Conservation (phyloP, 1,140 invertebrate genomes). For the Kradibia gibbosae region DNA sequence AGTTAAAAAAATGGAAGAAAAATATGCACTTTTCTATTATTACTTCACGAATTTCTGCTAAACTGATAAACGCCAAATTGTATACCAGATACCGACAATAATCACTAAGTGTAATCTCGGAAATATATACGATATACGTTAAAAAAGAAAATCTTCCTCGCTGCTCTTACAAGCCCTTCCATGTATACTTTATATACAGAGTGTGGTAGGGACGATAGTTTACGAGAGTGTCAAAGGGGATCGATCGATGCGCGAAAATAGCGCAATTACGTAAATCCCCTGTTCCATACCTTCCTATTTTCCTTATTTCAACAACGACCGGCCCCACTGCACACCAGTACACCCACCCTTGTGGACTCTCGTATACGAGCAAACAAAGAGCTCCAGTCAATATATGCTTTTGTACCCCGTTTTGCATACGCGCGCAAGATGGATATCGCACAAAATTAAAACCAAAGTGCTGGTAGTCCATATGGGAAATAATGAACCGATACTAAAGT, state of each 20-base stretch:
- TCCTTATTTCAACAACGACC: too few species aligned
- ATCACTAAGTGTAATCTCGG: not conserved
- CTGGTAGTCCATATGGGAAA: not conserved
- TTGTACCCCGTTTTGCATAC: not conserved
- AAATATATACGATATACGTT: not conserved
- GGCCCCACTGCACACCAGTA: too few species aligned
- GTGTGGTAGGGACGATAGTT: constrained; percentile 14
- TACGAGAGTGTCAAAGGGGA: constrained; percentile 26
- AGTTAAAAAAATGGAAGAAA: too few species aligned
- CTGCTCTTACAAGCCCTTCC: not conserved
- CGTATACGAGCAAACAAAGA: not conserved
- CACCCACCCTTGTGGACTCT: not conserved
- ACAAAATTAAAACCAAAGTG: constrained; percentile 1
- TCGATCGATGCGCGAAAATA: constrained; percentile 38
- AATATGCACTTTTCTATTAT: too few species aligned
- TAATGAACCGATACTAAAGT: not conserved
- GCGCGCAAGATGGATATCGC: not conserved
- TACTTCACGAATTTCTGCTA: too few species aligned
- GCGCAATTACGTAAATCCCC: constrained; percentile 37
- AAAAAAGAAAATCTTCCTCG: not conserved
- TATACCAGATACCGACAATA: not conserved
- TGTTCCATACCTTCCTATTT: too few species aligned
- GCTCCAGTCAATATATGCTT: not conserved
- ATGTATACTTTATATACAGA: not conserved
- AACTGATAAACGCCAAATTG: not conserved